Base-by-base conservation (phyloP, 2,113 vertebrate genomes). In the Chamaetylas fuelleborni region DNA sequence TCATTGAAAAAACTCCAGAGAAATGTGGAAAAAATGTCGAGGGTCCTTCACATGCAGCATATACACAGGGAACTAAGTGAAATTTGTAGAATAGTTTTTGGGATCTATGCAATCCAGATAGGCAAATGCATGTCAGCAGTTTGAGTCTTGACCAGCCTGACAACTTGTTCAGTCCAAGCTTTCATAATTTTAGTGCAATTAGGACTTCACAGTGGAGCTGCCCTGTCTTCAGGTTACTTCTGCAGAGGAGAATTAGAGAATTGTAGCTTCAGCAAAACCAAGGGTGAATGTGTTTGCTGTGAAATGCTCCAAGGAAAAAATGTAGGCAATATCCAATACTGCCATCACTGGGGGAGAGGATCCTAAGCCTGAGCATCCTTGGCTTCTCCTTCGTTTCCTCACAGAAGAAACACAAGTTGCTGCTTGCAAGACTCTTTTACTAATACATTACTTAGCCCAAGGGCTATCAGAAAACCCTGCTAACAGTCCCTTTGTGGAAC, bases 401-500 rank as follows among this genome's bases (percentile, higher is more conserved):
- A 60, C 18, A 74, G 53, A 12, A 65, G 48, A 81, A 92, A 76
- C 25, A 76, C 25, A 87, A 69, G 69, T 7, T 58, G 15, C 42
- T 69, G 47, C 60, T 79, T 81, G n/a, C 19, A 50, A 72, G 40
- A 48, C 23, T 38, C 13, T 82, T 87, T 74, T 48, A 72, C 23
- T 40, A 45, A 72, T 31, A 76, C 29, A 38, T 47, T 24, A 53
- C 72, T 76, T 60, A 50, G 73, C 54, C 25, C 58, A 81, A 50
- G 25, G 36, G 77, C 77, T 93, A 56, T 42, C 72, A 73, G 9
- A 91, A 86, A 61, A 82, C 48, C 67, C 90, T 77, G 48, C 43
- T 91, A 87, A 87, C 34, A 76, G 48, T 26, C 66, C 64, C 42
- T 94, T 10, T 78, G 86, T 94, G 87, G 72, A 94, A 86, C 28